These are phyloP conservation scores for Osmerus eperlanus DNA, from an alignment of 2,113 vertebrate genomes.

Conservation along the genomic window DNA sequence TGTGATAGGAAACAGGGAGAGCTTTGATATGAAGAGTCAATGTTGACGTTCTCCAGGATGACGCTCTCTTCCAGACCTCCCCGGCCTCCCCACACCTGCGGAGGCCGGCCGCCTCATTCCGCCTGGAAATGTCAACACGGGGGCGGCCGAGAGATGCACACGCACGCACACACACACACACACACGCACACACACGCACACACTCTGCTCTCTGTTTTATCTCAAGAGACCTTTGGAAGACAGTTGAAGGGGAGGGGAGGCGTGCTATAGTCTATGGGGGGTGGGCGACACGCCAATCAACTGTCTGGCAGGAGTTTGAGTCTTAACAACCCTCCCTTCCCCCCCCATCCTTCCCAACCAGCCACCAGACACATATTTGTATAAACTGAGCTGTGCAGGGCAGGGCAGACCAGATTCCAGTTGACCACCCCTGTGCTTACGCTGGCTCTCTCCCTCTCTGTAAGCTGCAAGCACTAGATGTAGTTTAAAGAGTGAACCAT, in stretches of 20 bases:
- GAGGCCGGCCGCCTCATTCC: slow-evolving; percentile 43
- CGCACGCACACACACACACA: slow-evolving; percentile 21
- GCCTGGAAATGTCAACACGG: slow-evolving; percentile 44
- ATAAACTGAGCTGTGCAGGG: no score
- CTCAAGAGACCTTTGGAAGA: slow-evolving; percentile 27
- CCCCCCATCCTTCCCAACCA: slow-evolving; percentile 17
- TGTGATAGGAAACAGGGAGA: slow-evolving; percentile 52
- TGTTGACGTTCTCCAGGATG: slow-evolving; percentile 59
- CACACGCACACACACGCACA: slow-evolving; percentile 22
- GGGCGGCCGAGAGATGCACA: slow-evolving; percentile 24
- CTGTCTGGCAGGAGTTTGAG: slow-evolving; percentile 37
- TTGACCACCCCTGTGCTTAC: slow-evolving; percentile 8
- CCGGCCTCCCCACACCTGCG: slow-evolving; percentile 60
- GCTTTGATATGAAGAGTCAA: slow-evolving; percentile 63
- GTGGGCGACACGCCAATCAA: slow-evolving; percentile 41
- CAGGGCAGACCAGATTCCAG: slow-evolving; percentile 9
- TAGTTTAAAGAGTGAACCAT: slow-evolving; percentile 10
- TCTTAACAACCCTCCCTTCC: slow-evolving; percentile 9
- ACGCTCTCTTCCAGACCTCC: slow-evolving; percentile 37
- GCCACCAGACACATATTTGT: slow-evolving; percentile 21
- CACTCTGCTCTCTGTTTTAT: slow-evolving; percentile 52
- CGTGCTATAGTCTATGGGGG: slow-evolving; percentile 43
- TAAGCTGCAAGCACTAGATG: no score
- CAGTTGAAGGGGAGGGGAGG: slow-evolving; percentile 42
- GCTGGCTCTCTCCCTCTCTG: no score